Evolutionary conservation across 64 coral and sea anemone species (phyloP).

Genomic region (Pachyseris speciosa): DNA sequence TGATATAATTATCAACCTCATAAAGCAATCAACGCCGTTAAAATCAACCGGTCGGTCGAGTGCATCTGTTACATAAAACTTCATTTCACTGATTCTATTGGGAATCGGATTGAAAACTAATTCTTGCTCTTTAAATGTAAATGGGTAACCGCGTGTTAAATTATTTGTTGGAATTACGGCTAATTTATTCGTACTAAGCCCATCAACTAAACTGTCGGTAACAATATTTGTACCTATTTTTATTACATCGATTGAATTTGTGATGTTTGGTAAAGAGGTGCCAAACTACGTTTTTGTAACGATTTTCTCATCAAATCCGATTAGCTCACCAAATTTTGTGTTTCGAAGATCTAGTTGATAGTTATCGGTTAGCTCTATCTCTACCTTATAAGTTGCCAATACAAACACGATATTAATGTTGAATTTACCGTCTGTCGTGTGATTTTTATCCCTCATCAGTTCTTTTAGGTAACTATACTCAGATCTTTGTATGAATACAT

Average conservation of each 20-base stretch:
- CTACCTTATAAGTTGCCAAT: conserved; percentile 2
- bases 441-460: too few relatives aligned
- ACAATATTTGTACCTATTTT: neutral
- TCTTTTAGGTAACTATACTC: too few relatives aligned
- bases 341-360: conserved; percentile 7
- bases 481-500: too few relatives aligned
- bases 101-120: neutral
- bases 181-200: conserved; percentile 16
- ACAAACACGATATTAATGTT: too few relatives aligned
- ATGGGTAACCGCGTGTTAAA: neutral
- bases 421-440: too few relatives aligned
- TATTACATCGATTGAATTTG: conserved; percentile 47
- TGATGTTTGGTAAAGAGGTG: conserved; percentile 11
- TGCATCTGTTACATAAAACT: conserved; percentile 34
- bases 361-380: neutral
- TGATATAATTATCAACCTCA: neutral
- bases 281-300: neutral
- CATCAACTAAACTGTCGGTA: neutral
- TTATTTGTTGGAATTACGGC: conserved; percentile 29
- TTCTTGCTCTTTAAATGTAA: conserved; percentile 8
- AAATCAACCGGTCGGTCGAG: conserved; percentile 10
- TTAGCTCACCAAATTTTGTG: neutral
- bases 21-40: conserved; percentile 31
- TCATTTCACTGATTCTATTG: conserved; percentile 6
- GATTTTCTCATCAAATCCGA: conserved; percentile 31